Base-by-base conservation (phyloP, 2,113 vertebrate species). In the Phocoena phocoena region DNA sequence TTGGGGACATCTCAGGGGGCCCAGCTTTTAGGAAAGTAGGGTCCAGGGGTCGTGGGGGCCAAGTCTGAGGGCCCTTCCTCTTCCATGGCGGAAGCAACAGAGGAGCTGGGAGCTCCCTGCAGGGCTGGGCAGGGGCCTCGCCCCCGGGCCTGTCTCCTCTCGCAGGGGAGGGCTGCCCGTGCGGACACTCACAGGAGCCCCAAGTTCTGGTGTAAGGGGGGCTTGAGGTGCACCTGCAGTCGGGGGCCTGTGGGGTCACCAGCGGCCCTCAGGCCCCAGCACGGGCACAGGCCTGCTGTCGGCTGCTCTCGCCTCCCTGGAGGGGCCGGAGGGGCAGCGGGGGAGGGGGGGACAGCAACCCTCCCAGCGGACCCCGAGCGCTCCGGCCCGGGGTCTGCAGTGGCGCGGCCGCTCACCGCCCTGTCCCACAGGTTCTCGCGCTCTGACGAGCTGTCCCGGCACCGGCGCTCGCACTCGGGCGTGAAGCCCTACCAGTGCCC, bases 401-500 rank as follows among this genome's bases (percentile, higher is more conserved):
- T 18, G 76, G 53, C 13, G 33, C 4, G 44, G 44, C 71, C 73
- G 63, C 5, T 98, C 82, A 96, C 94, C 20, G 13, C 60, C 74
- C 71, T 87, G 88, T 97, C 86, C 94, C 38, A 21, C 98, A 99
- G 99, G 99, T 99, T 99, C 98, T 99, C 99, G 10, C 98, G 99
- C 93, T 99, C 99, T 0, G 99, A 99, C 0, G 99, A 99, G 98
- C 98, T 99, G 88, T 99, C 99, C 70, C 99, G 99, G 95, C 99
- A 99, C 98, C 98, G 99, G 33, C 99, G 99, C 65, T 99, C 99
- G 31, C 99, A 99, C 98, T 99, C 99, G 0, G 99, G 99, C 71
- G 99, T 99, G 97, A 99, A 99, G 97, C 99, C 99, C 0, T 99
- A 99, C 98, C 99, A 99, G 98, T 99, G 99, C 95, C 99, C 99